A percentile compares a stretch with the other conserved stretches of the same genome.
These are phyloP conservation scores for Callosobruchus maculatus DNA, from an alignment of 2,888 invertebrate species.

Conservation along the genomic window DNA sequence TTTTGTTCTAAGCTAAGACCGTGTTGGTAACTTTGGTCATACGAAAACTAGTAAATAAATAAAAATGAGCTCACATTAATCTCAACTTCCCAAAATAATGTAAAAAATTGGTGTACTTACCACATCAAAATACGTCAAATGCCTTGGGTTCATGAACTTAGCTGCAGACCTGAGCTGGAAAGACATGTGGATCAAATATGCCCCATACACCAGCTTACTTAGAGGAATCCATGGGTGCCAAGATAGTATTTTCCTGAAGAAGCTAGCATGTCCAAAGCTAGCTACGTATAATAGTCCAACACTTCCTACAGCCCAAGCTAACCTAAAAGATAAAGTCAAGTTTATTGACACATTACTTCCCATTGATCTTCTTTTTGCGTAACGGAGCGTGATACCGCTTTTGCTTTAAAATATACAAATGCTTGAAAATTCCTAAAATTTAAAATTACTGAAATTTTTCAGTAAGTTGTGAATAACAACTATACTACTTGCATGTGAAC, in stretches of 20 bases:
- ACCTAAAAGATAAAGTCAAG: constrained; percentile 37
- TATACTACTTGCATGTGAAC: too few relatives aligned
- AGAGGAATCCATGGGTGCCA: constrained; percentile 60
- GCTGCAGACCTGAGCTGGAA: constrained; percentile 54
- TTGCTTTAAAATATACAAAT: too few relatives aligned
- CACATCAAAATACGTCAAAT: constrained; percentile 43
- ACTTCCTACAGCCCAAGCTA: constrained; percentile 55
- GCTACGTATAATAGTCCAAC: constrained; percentile 53
- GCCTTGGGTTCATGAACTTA: constrained; percentile 50
- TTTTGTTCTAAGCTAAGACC: too few relatives aligned
- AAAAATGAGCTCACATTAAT: too few relatives aligned
- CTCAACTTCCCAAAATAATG: background rate
- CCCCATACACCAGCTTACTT: constrained; percentile 56
- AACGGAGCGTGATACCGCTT: too few relatives aligned
- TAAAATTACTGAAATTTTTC: too few relatives aligned
- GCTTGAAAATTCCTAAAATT: too few relatives aligned
- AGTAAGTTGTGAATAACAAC: too few relatives aligned
- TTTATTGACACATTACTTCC: too few relatives aligned
- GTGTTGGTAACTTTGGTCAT: too few relatives aligned
- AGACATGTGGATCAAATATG: constrained; percentile 53
- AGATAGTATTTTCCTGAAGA: constrained; percentile 47
- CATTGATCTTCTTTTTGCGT: too few relatives aligned
- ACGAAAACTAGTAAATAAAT: too few relatives aligned
- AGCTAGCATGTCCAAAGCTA: constrained; percentile 50
- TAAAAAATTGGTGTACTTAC: constrained; percentile 39